Percentiles rank a stretch among this genome's conserved stretches.
Conservation (phyloP, 2,888 invertebrate genomes). For the Melinopterus prodromus region DNA sequence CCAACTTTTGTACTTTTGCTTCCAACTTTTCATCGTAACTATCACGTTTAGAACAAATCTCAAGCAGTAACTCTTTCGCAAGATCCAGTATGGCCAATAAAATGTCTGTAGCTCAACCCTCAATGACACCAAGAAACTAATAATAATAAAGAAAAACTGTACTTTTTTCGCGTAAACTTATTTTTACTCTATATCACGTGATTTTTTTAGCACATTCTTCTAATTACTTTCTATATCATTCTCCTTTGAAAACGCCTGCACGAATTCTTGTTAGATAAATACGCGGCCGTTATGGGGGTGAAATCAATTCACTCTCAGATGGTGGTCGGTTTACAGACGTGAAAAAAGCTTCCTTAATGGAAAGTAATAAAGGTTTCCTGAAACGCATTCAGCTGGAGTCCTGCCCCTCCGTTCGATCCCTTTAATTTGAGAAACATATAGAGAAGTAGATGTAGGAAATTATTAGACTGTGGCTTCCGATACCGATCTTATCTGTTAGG, state of each 20-base stretch:
- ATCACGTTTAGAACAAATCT: no score
- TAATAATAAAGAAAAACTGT: no score
- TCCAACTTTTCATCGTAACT: no score
- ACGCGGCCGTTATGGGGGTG: background rate
- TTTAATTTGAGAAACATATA: conserved; percentile 13
- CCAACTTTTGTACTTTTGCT: no score
- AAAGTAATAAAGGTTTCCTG: background rate
- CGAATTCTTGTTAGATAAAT: background rate
- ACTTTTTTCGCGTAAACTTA: no score
- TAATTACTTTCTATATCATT: background rate
- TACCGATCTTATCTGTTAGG: conserved; percentile 31
- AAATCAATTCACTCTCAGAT: background rate
- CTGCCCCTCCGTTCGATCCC: background rate
- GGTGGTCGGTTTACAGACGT: background rate
- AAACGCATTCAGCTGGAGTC: background rate
- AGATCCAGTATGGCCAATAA: no score
- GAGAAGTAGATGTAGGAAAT: conserved; percentile 34
- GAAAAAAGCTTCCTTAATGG: background rate
- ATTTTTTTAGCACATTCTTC: no score
- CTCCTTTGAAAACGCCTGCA: background rate
- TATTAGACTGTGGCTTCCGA: conserved; percentile 35
- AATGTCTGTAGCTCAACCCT: no score
- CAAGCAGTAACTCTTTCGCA: no score
- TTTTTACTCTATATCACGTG: no score
- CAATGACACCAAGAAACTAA: no score